phyloP scores from a whole-genome alignment of 2,888 invertebrate genomes.

The Caenorhabditis sinica region DNA sequence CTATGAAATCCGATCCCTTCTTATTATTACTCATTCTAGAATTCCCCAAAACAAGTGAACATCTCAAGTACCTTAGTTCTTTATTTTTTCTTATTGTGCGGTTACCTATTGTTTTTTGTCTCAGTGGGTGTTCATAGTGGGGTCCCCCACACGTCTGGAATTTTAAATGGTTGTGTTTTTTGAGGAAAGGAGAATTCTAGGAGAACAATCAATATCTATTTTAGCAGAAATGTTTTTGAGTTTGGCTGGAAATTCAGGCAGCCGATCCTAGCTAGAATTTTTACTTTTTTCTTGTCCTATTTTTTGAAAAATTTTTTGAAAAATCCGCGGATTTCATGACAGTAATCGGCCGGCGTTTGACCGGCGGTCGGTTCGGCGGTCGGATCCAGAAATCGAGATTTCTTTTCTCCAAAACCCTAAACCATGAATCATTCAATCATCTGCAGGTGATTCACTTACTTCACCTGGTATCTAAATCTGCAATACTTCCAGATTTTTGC shows the following conservation, averaged over 20 bases:
- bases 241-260: too few species aligned
- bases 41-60: not conserved
- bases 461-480: not conserved
- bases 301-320: too few species aligned
- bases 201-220: too few species aligned
- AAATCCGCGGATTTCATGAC: too few species aligned
- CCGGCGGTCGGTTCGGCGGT: too few species aligned
- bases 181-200: too few species aligned
- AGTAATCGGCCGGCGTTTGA: too few species aligned
- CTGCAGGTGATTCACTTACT: not conserved
- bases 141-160: not conserved
- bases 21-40: not conserved
- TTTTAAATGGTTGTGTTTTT: not conserved
- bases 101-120: slow-evolving; percentile 8
- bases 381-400: not conserved
- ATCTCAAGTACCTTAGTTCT: slow-evolving; percentile 15
- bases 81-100: not conserved
- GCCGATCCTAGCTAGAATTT: too few species aligned
- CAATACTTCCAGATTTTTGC: not conserved
- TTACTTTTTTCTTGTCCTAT: not conserved
- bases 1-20: not conserved
- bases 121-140: not conserved
- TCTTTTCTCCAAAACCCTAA: not conserved
- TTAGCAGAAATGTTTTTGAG: too few species aligned
- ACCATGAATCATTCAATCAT: not conserved